Evolutionary conservation across 2,888 invertebrate genomes (phyloP), one percentile per base, ranked within the genome.

Genomic region (Xanthia icteritia): DNA sequence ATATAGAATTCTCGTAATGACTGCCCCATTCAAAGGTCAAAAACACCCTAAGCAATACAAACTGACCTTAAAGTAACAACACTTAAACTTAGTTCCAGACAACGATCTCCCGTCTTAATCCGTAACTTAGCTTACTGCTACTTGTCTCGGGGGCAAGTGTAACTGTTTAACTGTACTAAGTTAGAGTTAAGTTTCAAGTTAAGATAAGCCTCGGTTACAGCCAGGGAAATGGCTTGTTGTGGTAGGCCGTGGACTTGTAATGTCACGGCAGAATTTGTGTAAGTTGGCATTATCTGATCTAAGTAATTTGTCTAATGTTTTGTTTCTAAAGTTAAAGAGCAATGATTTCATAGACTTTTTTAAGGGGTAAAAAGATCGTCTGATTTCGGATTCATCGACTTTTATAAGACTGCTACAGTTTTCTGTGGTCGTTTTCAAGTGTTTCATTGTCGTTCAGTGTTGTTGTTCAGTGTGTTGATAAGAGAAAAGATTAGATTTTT

Each of bases 71-170:
- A 69, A 36, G 20, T 4, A 39, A 64, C 61, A 70, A 81, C 75
- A 75, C 79, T 64, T 48, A 81, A 81, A 76, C 78, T 69, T 54
- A 74, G 45, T 71, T 5, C 36, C 65, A 83, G 82, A 83, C 82
- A 82, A 82, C 54, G 66, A 85, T 85, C 77, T 70, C 23, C 73
- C 66, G 84, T 84, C 84, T 82, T 83, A 79, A 86, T 88, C 83
- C 77, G 42, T 48, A 82, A 76, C 61, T 85, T 79, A 69, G 75
- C 69, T 76, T 79, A 79, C 69, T 76, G 69, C 76, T 70, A 45
- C 13, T 63, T 60, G 70, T 76, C 84, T 81, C 51, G 75, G 42
- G 65, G 75, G 67, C 56, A 82, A 82, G 72, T 73, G 69, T 73
- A 82, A 71, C 61, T 73, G 36, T 39, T 27, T 73, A 82, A 71